Evolutionary conservation across 1,140 invertebrate genomes (phyloP).

Genomic region (Belonocnema kinseyi): DNA sequence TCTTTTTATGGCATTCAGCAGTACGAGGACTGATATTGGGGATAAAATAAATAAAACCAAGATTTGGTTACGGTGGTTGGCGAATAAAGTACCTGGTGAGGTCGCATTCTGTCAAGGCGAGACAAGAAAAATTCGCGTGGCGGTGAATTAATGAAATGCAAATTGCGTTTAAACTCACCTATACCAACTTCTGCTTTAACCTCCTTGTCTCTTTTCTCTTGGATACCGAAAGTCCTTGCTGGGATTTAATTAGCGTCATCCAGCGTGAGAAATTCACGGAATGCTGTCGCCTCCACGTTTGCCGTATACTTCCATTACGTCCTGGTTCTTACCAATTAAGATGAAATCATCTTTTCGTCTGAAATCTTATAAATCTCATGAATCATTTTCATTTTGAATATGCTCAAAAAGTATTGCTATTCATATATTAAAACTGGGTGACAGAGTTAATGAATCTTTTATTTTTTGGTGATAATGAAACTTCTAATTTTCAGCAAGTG

Average conservation of each 20-base stretch:
- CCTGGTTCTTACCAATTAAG: slow-evolving; percentile 22
- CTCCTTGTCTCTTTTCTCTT: slow-evolving; percentile 57
- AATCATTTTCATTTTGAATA: not conserved
- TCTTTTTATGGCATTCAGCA: no score
- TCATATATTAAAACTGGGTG: no score
- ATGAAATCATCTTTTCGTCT: slow-evolving; percentile 22
- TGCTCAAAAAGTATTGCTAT: no score
- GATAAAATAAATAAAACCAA: no score
- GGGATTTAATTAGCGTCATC: slow-evolving; percentile 70
- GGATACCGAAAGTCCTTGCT: slow-evolving; percentile 50
- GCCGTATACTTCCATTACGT: not conserved
- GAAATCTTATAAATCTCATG: not conserved
- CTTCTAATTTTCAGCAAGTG: no score
- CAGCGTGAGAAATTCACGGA: slow-evolving; percentile 61
- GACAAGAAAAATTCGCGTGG: slow-evolving; percentile 28
- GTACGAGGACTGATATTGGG: no score
- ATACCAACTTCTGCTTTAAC: slow-evolving; percentile 51
- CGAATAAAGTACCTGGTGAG: not conserved
- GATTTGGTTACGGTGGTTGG: not conserved
- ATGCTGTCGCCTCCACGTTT: slow-evolving; percentile 34
- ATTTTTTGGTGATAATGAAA: no score
- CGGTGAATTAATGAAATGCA: slow-evolving; percentile 68
- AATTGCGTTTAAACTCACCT: slow-evolving; percentile 67
- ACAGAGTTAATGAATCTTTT: no score
- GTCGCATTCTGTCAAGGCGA: slow-evolving; percentile 25